Conservation (phyloP, 1,140 invertebrate genomes). For the Epicauta chinensis region DNA sequence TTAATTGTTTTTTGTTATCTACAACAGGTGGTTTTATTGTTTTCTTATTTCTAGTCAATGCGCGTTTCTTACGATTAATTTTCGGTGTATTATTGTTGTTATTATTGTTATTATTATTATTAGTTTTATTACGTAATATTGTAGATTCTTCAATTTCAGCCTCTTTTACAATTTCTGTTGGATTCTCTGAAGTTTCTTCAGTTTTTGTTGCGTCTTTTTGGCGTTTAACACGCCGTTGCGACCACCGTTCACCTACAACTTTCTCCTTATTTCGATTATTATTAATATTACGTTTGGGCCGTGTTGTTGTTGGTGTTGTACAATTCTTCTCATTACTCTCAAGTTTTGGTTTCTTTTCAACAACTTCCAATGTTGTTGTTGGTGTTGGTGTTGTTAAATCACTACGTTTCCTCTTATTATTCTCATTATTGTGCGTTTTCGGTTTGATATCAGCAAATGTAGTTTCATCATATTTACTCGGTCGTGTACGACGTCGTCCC, state of each 20-base stretch:
- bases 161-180: slow-evolving; percentile 20
- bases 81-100: slow-evolving; percentile 26
- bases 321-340: slow-evolving; percentile 4
- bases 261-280: slow-evolving; percentile 28
- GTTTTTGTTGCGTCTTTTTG: slow-evolving; percentile 30
- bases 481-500: slow-evolving; percentile 50
- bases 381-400: slow-evolving; percentile 18
- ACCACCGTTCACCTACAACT: slow-evolving; percentile 41
- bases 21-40: background rate
- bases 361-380: slow-evolving; percentile 18
- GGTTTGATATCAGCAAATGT: slow-evolving; percentile 43
- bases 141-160: slow-evolving; percentile 7
- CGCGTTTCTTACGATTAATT: slow-evolving; percentile 38
- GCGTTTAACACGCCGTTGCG: slow-evolving; percentile 42
- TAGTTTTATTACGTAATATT: slow-evolving; percentile 26
- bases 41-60: slow-evolving; percentile 38
- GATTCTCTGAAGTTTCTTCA: slow-evolving; percentile 23
- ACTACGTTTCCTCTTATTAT: slow-evolving; percentile 34
- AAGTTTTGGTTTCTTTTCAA: slow-evolving; percentile 27
- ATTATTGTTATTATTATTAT: no score
- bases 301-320: background rate
- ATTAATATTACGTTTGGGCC: slow-evolving; percentile 10
- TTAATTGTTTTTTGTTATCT: slow-evolving; percentile 26
- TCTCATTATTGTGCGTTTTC: slow-evolving; percentile 12
- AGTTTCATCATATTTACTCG: slow-evolving; percentile 54